Conservation (phyloP, 2,888 invertebrate genomes). For the Sphaeridia pumilis region DNA sequence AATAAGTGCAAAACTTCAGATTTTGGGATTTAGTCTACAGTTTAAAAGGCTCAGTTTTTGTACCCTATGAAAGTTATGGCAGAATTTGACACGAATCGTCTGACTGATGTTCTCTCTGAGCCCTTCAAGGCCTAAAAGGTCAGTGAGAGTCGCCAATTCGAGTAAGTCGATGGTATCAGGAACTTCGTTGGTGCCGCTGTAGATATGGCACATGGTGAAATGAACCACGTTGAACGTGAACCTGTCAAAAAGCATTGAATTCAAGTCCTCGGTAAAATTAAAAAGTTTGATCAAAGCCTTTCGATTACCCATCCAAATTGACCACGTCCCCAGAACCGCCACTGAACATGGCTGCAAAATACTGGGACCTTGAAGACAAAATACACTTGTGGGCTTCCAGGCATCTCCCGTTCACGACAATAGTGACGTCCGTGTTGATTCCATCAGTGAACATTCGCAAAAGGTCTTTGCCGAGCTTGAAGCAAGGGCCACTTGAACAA, state of each 20-base stretch:
- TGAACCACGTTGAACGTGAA: conserved; percentile 75
- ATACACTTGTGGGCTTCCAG: conserved; percentile 87
- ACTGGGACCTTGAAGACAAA: conserved; percentile 77
- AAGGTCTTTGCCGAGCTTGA: conserved; percentile 70
- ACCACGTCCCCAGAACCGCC: conserved; percentile 71
- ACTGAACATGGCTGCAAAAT: conserved; percentile 80
- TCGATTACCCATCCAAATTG: conserved; percentile 60
- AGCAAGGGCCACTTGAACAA: conserved; percentile 40
- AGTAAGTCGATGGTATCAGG: conserved; percentile 75
- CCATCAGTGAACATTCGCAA: conserved; percentile 83
- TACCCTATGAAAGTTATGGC: conserved; percentile 87
- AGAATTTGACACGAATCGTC: conserved; percentile 74
- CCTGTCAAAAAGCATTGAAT: conserved; percentile 41
- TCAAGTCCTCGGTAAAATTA: not conserved
- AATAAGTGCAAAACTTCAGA: conserved; percentile 36
- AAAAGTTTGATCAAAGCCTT: not conserved
- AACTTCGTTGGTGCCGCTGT: conserved; percentile 80
- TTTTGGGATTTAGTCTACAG: not conserved
- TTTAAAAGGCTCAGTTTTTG: conserved; percentile 17
- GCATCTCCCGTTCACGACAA: conserved; percentile 68
- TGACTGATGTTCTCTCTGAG: conserved; percentile 83
- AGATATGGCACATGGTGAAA: conserved; percentile 85
- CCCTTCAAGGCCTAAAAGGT: conserved; percentile 80
- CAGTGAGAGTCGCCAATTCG: conserved; percentile 75
- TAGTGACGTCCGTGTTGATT: conserved; percentile 74